Evolutionary conservation across 2,888 invertebrate species (phyloP), one percentile per base, ranked within the genome.

Genomic region (Buathra laborator): DNA sequence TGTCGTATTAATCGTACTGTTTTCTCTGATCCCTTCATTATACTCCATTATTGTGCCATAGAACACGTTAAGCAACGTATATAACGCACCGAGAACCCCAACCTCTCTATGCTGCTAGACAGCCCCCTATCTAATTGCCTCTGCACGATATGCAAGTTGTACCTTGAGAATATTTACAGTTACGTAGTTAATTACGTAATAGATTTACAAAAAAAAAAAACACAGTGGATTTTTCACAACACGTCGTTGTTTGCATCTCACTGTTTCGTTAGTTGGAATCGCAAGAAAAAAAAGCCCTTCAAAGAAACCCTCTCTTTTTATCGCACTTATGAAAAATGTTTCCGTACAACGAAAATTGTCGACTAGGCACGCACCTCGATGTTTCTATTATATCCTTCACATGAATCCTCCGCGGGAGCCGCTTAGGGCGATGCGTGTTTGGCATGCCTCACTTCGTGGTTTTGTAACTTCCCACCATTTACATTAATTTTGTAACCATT

Each of bases 371-470:
- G 84, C 78, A 78, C 24, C 70, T 67, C 78, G 81, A 85, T 85
- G 75, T 85, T 81, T 68, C 81, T 56, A 64, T 7, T 24, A 59
- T 75, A 43, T 83, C 59, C 32, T 64, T 29, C 59, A 67, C 71
- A 81, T 32, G 67, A 81, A 80, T 68, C 62, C 66, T 68, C 77
- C 12, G 66, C 59, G 67, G 64, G 77, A 59, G 84, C 84, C 84
- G 81, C 74, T 77, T 84, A 84, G 84, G 81, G 84, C 81, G 3
- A 74, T 56, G 59, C 81, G 74, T 70, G 68, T 81, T 78, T 84
- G 84, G 84, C 84, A 85, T 85, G 84, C 32, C 59, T 72, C 72
- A 76, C 70, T 24, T 84, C 81, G 78, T 81, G 70, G 84, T 78
- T 85, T 78, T 56, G 56, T 81, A 81, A 46, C 51, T 78, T 71